A percentile compares a stretch with the other conserved stretches of the same genome.
Conservation (phyloP, 2,797 vertebrate genomes). For the Myripristis jacobus region DNA sequence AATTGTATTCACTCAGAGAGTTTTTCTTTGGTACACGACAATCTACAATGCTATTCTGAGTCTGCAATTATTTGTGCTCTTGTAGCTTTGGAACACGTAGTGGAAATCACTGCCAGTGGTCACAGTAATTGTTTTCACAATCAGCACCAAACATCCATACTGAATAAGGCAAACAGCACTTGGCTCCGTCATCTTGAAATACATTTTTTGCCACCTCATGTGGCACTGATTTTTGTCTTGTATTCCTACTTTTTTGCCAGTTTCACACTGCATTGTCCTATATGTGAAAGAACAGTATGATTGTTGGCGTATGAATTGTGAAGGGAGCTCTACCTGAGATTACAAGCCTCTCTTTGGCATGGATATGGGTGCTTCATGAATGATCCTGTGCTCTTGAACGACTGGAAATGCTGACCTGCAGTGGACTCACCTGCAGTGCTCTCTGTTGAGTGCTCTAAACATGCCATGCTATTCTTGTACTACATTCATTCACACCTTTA, state of each 20-base stretch:
- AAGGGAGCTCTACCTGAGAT: too few relatives aligned
- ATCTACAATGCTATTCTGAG: slow-evolving; percentile 43
- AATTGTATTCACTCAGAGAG: slow-evolving; percentile 37
- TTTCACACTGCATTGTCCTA: slow-evolving; percentile 3
- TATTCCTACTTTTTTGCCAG: too few relatives aligned
- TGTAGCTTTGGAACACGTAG: slow-evolving; percentile 38
- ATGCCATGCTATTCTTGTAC: slow-evolving; percentile 11
- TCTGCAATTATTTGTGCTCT: slow-evolving; percentile 59
- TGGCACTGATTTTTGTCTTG: slow-evolving; percentile 44
- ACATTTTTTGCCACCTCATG: slow-evolving; percentile 44
- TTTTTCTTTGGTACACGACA: slow-evolving; percentile 40
- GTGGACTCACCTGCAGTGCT: too few relatives aligned
- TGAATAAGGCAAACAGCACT: slow-evolving; percentile 61
- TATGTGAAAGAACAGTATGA: slow-evolving; percentile 30
- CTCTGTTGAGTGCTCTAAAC: too few relatives aligned
- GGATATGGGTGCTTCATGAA: too few relatives aligned
- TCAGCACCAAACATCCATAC: slow-evolving; percentile 66
- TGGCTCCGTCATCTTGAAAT: slow-evolving; percentile 19
- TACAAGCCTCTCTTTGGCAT: too few relatives aligned
- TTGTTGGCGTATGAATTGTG: slow-evolving; percentile 3
- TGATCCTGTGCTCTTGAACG: too few relatives aligned
- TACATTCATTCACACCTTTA: slow-evolving; percentile 17
- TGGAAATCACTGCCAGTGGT: slow-evolving; percentile 55
- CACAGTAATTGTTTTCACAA: slow-evolving; percentile 67
- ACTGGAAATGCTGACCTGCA: too few relatives aligned